Base-by-base conservation (phyloP, 92 coral and sea anemone species). In the Pocillopora meandrina region DNA sequence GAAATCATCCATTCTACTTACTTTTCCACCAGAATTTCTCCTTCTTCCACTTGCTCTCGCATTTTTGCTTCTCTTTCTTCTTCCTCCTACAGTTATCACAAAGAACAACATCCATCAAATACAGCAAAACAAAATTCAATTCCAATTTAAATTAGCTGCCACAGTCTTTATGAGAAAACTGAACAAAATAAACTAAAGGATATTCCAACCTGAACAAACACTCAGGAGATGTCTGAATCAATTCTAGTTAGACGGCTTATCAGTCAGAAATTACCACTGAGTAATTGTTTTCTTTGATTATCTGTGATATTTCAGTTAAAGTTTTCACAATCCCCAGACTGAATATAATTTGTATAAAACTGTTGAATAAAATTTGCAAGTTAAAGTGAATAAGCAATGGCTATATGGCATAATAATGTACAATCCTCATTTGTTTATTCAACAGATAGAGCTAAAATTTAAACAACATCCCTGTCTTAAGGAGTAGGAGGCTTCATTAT, bases 1-100 rank as follows among this genome's bases (percentile, higher is more conserved):
- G 62, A 16, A 59, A 33, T 19, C 13, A 8, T 20, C 9, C 8
- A 12, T 2, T 70, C 33, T 67, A 82, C 96, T 91, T 86, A 97
- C 99, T 97, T 97, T 81, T 97, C 99, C 23, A 97, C 93, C 78
- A 97, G 90, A 2, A 97, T 90, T 65, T 97, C 93, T 65, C 99
- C 99, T 75, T 97, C 99, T 78, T 94, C 97, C 0, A 97, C 97
- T 86, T 97, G 99, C 33, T 95, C 91, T 81, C 96, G 89, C 34
- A 79, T 83, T 84, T 79, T 92, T 56, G 91, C 94, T 56, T 84
- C 83, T 74, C 95, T 77, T 71, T 97, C 97, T 36, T 92, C 97
- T 52, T 97, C 99, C 70, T 97, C 99, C 99, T 96, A 77, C 26
- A 33, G 71, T 15, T 11, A 34, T 65, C 65, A 11, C 72, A 13